Conservation (phyloP, 2,888 invertebrate species). For the Loripinus fragilis region DNA sequence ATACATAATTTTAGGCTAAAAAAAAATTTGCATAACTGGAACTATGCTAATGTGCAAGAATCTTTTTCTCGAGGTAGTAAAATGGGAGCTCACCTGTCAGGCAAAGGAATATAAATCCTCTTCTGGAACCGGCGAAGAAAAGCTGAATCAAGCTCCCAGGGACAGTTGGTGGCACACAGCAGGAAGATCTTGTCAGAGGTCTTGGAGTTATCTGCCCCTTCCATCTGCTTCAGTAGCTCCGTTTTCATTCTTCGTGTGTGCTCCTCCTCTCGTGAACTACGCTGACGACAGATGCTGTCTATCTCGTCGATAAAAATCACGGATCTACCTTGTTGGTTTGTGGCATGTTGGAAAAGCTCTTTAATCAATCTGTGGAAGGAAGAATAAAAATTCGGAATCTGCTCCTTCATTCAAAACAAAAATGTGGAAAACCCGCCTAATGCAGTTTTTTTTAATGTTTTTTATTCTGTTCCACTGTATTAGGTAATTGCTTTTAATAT, state of each 20-base stretch:
- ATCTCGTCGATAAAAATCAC: conserved; percentile 87
- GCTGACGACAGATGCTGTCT: conserved; percentile 86
- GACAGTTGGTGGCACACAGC: conserved; percentile 87
- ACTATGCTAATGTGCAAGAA: no score
- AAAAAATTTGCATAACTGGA: no score
- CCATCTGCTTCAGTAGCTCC: conserved; percentile 86
- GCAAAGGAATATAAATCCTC: conserved; percentile 86
- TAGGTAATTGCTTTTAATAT: no score
- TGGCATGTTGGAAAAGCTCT: conserved; percentile 83
- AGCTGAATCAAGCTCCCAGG: conserved; percentile 87
- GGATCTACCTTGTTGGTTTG: conserved; percentile 81
- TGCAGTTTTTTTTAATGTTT: no score
- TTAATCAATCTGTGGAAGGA: conserved; percentile 83
- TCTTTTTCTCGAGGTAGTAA: no score
- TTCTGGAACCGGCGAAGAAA: conserved; percentile 86
- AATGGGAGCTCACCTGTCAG: conserved; percentile 82
- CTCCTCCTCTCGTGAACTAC: conserved; percentile 85
- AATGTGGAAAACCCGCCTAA: no score
- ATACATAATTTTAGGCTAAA: no score
- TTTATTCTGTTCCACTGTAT: no score
- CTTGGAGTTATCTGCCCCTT: conserved; percentile 79
- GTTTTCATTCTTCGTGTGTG: conserved; percentile 86
- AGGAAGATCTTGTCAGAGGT: conserved; percentile 82
- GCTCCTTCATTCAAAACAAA: no score
- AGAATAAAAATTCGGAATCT: no score